These are phyloP conservation scores for Dicyrtoma fusca DNA, from an alignment of 2,888 invertebrate species.

Conservation along the genomic window DNA sequence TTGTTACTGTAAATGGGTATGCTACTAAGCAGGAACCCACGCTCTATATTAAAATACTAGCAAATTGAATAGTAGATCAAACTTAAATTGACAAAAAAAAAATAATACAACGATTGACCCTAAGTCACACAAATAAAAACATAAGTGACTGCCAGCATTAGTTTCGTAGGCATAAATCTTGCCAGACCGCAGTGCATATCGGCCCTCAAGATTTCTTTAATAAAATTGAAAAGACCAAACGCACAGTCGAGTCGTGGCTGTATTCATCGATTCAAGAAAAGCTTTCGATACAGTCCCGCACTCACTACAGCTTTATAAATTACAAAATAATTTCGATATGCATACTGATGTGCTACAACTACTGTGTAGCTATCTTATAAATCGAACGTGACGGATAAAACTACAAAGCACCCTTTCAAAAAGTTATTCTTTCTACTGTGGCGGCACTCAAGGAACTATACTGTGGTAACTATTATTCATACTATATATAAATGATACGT, in stretches of 20 bases:
- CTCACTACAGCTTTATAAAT: background rate
- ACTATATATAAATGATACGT: constrained; percentile 11
- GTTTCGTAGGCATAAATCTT: too few species aligned
- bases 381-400: background rate
- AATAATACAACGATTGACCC: too few species aligned
- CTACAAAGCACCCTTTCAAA: background rate
- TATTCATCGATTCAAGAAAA: background rate
- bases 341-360: background rate
- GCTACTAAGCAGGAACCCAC: too few species aligned
- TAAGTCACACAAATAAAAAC: too few species aligned
- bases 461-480: background rate
- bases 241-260: background rate
- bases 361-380: background rate
- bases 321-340: background rate
- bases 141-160: too few species aligned
- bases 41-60: too few species aligned
- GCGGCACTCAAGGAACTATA: constrained; percentile 11
- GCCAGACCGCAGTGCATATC: too few species aligned
- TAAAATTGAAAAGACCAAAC: too few species aligned
- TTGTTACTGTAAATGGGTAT: too few species aligned
- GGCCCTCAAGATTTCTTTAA: too few species aligned
- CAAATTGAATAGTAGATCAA: too few species aligned
- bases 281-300: constrained; percentile 4
- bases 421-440: background rate
- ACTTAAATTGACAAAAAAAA: too few species aligned